A percentile compares a stretch with the other conserved stretches of the same genome.
Conservation (phyloP, 2,797 vertebrate genomes). For the Myotis planiceps region DNA sequence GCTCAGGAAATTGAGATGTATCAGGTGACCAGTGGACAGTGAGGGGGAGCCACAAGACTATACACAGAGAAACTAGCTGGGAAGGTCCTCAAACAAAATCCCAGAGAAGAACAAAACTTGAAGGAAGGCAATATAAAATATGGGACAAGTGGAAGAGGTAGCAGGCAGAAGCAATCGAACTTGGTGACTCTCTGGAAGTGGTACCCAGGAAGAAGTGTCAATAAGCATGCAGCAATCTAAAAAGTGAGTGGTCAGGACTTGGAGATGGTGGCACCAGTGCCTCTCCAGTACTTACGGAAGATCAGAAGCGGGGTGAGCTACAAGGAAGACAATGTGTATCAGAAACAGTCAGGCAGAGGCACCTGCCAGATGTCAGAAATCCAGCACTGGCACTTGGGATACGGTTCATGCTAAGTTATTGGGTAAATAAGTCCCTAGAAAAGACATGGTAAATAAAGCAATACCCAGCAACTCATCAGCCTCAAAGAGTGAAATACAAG, state of each 20-base stretch:
- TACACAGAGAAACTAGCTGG: neutral
- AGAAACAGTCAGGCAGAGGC: neutral
- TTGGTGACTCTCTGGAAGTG: neutral
- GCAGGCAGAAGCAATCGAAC: neutral
- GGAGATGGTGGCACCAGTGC: neutral
- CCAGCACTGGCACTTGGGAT: neutral
- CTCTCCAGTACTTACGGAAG: neutral
- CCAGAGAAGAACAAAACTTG: neutral
- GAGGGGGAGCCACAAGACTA: neutral
- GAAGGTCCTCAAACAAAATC: neutral
- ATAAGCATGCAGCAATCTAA: neutral
- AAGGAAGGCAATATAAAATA: neutral
- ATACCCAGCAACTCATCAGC: neutral
- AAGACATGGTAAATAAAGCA: slow-evolving; percentile 5
- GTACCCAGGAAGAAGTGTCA: neutral
- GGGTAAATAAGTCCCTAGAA: neutral
- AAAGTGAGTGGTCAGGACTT: neutral
- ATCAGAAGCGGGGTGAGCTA: neutral
- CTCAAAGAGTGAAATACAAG: neutral
- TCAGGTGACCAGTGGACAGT: neutral
- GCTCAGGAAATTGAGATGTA: neutral
- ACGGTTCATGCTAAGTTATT: neutral
- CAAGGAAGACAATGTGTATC: neutral
- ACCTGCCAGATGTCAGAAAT: neutral
- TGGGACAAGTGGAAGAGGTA: neutral